Conservation (phyloP, 2,888 invertebrate species). For the Furcula furcula region DNA sequence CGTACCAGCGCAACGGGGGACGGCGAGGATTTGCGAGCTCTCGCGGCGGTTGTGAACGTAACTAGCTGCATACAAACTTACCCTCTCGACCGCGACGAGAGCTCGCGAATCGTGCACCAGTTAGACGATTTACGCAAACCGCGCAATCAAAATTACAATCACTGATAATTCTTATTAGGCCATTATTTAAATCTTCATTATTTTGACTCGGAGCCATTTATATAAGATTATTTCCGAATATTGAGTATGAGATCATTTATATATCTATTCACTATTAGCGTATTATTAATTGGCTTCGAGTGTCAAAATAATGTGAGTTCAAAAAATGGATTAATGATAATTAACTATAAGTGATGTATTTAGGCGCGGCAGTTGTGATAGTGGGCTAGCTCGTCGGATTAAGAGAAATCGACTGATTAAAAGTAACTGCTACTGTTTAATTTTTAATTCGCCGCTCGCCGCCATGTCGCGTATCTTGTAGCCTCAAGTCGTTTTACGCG, state of each 20-base stretch:
- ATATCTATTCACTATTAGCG: neutral
- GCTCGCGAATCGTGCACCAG: neutral
- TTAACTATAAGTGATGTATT: too few species aligned
- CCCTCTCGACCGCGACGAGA: slow-evolving; percentile 12
- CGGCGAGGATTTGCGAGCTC: slow-evolving; percentile 14
- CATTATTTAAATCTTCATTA: too few species aligned
- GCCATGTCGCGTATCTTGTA: slow-evolving; percentile 20
- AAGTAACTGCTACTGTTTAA: slow-evolving; percentile 32
- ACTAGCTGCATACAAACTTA: slow-evolving; percentile 21
- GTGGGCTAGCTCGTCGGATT: slow-evolving; percentile 33
- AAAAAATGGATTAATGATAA: too few species aligned
- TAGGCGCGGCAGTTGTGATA: too few species aligned
- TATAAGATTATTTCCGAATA: too few species aligned
- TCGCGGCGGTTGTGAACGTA: slow-evolving; percentile 6
- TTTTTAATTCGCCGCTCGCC: slow-evolving; percentile 17
- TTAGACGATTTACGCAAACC: neutral
- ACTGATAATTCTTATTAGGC: too few species aligned
- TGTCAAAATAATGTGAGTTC: too few species aligned
- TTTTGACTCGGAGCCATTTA: too few species aligned
- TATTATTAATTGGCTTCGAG: neutral
- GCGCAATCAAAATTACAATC: too few species aligned
- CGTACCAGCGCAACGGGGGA: slow-evolving; percentile 15
- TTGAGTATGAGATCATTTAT: too few species aligned
- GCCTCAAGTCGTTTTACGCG: slow-evolving; percentile 6
- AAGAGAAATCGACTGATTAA: slow-evolving; percentile 48